Evolutionary conservation across 1,140 invertebrate species (phyloP), one percentile per base, ranked within the genome.

Genomic region (Antheraea mylitta): DNA sequence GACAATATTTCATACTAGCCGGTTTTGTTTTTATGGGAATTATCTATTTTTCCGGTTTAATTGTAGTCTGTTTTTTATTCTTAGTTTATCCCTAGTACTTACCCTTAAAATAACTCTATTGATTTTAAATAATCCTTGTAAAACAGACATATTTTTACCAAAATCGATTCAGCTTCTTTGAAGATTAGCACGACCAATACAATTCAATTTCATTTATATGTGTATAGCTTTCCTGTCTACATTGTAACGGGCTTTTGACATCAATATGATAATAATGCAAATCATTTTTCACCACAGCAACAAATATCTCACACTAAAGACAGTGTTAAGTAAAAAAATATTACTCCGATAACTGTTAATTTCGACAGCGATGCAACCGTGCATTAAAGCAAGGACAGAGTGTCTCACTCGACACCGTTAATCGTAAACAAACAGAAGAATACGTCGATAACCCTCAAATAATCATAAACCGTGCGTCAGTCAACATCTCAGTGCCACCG

Each of bases 401-500:
- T 76, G 71, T 53, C 22, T 73, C 73, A 70, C 42, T 75, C 74
- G 68, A 42, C 68, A 68, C 60, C 53, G 53, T 53, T 67, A 66
- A 62, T 45, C 30, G 60, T 72, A 65, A 68, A 66, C 70, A 72
- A 37, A 66, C 74, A 71, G 69, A 73, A 66, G 75, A 67, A 76
- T 64, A 65, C 66, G 58, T 68, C 71, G 70, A 71, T 65, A 68
- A 62, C 68, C 38, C 36, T 65, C 64, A 19, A 48, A 48, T 48
- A 65, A 67, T 68, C 72, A 75, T 71, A 64, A 73, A 68, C 68
- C 45, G 58, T 69, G 69, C 64, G 67, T 66, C 72, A 74, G 70
- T 71, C 72, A 72, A 75, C 73, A 76, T 76, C 75, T 78, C 70
- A 58, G 68, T 75, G 70, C 71, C 69, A 69, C 69, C 65, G 71